Percentiles rank a stretch among this genome's conserved stretches.
These are phyloP conservation scores for Nylanderia fulva DNA, from an alignment of 1,140 invertebrate genomes.

Conservation along the genomic window DNA sequence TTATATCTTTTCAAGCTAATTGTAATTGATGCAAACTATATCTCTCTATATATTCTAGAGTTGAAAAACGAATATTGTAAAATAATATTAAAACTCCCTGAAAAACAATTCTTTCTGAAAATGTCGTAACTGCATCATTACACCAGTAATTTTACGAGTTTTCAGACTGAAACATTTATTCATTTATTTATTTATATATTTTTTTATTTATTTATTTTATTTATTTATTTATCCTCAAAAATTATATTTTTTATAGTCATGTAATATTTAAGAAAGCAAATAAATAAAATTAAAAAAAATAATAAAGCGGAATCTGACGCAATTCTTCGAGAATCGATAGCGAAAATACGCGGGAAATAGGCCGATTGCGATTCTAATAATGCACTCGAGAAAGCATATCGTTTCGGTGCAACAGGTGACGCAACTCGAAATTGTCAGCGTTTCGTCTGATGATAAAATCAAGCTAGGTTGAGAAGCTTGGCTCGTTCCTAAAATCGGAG, in stretches of 20 bases:
- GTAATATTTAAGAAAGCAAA: neutral
- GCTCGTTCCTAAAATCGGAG: constrained; percentile 52
- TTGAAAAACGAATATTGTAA: neutral
- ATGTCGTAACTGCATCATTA: no score
- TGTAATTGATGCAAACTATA: neutral
- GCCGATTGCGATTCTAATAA: constrained; percentile 57
- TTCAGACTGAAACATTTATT: no score
- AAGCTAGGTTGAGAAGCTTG: constrained; percentile 28
- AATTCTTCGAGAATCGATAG: neutral
- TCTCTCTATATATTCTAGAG: neutral
- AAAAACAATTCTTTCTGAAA: no score
- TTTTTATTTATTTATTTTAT: no score
- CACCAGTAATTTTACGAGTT: no score
- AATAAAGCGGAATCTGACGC: neutral
- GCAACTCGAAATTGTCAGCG: constrained; percentile 74
- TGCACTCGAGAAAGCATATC: constrained; percentile 37
- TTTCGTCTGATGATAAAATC: constrained; percentile 77
- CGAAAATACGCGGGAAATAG: constrained; percentile 23
- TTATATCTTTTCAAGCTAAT: neutral
- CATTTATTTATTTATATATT: no score
- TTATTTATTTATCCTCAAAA: no score
- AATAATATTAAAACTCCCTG: no score
- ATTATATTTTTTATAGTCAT: neutral
- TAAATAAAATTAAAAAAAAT: neutral
- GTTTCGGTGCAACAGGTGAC: constrained; percentile 77